Evolutionary conservation across 2,888 invertebrate species (phyloP), one percentile per base, ranked within the genome.

Genomic region (Drosophila mimica): DNA sequence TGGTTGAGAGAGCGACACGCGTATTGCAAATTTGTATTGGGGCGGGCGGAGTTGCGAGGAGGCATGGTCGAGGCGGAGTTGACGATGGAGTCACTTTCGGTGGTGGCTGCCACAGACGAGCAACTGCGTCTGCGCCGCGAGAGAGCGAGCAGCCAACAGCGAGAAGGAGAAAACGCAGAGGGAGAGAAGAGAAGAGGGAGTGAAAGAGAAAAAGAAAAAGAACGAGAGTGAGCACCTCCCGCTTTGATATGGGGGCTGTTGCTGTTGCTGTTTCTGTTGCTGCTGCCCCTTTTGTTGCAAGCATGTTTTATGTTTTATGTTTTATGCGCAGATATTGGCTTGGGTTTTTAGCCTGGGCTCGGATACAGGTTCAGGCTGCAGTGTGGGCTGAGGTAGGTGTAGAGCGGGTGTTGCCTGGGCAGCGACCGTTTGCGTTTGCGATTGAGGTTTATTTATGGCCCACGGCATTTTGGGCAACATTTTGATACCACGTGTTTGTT

Each of bases 401-500:
- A 30, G 48, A 57, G 53, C 62, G 60, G 64, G 70, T 64, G 76
- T 66, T 67, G 75, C 74, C 79, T 66, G 72, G 69, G 52, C 70
- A 69, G 83, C 77, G 71, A 70, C 70, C 70, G 57, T 59, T 25
- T 83, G 61, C 70, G 57, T 59, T 25, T 83, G 61, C 81, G 77
- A 70, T 89, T 85, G 89, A 87, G 89, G 86, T 86, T 86, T 87
- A 88, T 88, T 87, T 90, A 88, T 87, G 90, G 88, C 87, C 87
- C 82, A 81, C 88, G 83, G 85, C 84, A 66, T 87, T 87, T 85
- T 73, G 82, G 88, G 58, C 61, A 74, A 70, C 73, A 75, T 79
- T 84, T 77, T 36, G 77, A 82, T 87, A 85, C 89, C 89, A 89
- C 85, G 88, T 89, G 84, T 81, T 76, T 74, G 76, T 62, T 75